Conservation (phyloP, 2,797 vertebrate genomes). For the Crenichthys baileyi region DNA sequence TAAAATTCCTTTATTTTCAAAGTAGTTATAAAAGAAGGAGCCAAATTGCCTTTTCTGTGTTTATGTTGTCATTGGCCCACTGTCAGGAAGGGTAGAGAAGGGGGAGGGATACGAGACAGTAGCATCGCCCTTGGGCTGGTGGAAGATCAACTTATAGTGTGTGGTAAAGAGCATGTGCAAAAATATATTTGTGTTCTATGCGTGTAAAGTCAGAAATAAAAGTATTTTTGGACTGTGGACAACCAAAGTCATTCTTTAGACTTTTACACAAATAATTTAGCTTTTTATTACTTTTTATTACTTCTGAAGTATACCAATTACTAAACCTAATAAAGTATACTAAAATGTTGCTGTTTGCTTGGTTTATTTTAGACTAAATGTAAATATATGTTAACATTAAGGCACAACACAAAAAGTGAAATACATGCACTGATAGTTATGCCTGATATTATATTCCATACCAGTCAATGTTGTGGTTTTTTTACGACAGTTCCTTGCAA, state of each 20-base stretch:
- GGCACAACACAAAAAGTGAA: not conserved
- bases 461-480: not conserved
- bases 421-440: not conserved
- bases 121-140: slow-evolving; percentile 80
- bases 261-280: not conserved
- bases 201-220: slow-evolving; percentile 6
- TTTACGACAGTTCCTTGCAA: not conserved
- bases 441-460: not conserved
- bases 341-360: not conserved
- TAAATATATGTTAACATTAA: too few species aligned
- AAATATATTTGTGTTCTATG: slow-evolving; percentile 1
- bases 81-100: slow-evolving; percentile 73
- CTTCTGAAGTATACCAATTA: not conserved
- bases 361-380: not conserved
- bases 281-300: not conserved
- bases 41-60: slow-evolving; percentile 86
- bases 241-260: not conserved
- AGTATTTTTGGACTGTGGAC: not conserved
- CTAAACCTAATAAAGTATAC: not conserved
- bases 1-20: slow-evolving; percentile 90
- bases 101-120: slow-evolving; percentile 66
- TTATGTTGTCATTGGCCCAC: slow-evolving; percentile 83
- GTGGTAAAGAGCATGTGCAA: slow-evolving; percentile 43
- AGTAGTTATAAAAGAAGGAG: slow-evolving; percentile 84
- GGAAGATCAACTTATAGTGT: slow-evolving; percentile 79